Conservation (phyloP, 2,888 invertebrate species). For the Ectemnius continuus region DNA sequence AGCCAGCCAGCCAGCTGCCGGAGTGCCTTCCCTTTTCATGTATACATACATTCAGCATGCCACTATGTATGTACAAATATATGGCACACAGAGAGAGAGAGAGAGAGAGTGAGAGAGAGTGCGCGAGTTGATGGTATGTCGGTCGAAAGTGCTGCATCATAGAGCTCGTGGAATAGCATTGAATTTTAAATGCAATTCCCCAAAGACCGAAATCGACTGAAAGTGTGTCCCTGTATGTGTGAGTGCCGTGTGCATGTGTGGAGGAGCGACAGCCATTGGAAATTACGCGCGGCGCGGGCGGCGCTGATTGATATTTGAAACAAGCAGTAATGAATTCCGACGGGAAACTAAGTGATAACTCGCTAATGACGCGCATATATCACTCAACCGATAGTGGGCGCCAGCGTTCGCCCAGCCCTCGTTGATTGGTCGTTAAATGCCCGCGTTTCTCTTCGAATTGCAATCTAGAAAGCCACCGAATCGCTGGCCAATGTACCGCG, state of each 20-base stretch:
- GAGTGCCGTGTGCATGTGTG: too few species aligned
- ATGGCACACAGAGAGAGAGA: too few species aligned
- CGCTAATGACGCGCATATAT: conserved; percentile 60
- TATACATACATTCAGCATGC: too few species aligned
- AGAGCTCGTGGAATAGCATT: neutral
- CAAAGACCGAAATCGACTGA: neutral
- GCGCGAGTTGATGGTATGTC: too few species aligned
- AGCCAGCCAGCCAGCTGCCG: too few species aligned
- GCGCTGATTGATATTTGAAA: conserved; percentile 36
- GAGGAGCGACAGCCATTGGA: too few species aligned
- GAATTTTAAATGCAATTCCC: conserved; percentile 5
- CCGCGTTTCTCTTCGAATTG: conserved; percentile 41
- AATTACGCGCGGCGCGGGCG: too few species aligned
- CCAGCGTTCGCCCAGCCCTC: conserved; percentile 37
- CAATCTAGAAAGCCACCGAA: conserved; percentile 60
- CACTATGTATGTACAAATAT: too few species aligned
- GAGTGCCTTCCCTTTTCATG: too few species aligned
- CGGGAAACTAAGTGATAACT: conserved; percentile 60
- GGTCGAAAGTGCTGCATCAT: conserved; percentile 6
- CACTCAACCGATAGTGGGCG: conserved; percentile 59
- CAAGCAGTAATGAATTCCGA: conserved; percentile 51
- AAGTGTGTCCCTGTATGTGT: too few species aligned
- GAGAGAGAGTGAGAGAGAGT: too few species aligned
- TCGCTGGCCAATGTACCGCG: conserved; percentile 61
- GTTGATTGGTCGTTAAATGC: conserved; percentile 56